A percentile compares a stretch with the other conserved stretches of the same genome.
These are phyloP conservation scores for Unio pictorum DNA, from an alignment of 2,888 invertebrate genomes.

Conservation along the genomic window DNA sequence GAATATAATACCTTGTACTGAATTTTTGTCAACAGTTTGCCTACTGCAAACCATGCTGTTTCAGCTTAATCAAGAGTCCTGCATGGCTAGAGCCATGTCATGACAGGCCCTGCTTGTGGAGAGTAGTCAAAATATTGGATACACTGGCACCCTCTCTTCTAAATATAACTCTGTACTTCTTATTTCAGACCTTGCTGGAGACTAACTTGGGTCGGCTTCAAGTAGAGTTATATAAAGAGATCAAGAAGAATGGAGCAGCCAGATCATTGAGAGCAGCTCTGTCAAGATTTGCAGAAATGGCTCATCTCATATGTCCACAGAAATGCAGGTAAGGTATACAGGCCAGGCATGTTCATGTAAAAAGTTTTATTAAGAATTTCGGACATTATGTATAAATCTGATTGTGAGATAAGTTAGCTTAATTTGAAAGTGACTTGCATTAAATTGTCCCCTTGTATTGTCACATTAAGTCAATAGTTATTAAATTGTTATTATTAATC, in stretches of 20 bases:
- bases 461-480: too few relatives aligned
- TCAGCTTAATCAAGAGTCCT: too few relatives aligned
- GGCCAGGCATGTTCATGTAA: not conserved
- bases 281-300: constrained; percentile 83
- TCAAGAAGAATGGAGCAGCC: constrained; percentile 83
- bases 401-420: not conserved
- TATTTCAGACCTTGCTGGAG: constrained; percentile 75
- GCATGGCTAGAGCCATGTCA: too few relatives aligned
- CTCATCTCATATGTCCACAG: constrained; percentile 82
- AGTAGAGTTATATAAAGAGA: constrained; percentile 86
- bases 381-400: not conserved
- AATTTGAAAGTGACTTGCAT: too few relatives aligned
- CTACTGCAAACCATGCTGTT: too few relatives aligned
- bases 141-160: not conserved
- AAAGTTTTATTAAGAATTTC: not conserved
- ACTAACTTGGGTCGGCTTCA: constrained; percentile 82
- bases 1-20: too few relatives aligned
- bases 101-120: too few relatives aligned
- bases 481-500: too few relatives aligned
- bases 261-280: constrained; percentile 84
- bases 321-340: constrained; percentile 76
- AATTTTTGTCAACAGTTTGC: too few relatives aligned
- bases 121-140: too few relatives aligned
- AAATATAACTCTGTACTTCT: not conserved
- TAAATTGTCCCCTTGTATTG: too few relatives aligned